Evolutionary conservation across 2,888 invertebrate species (phyloP), one percentile per base, ranked within the genome.

Genomic region (Odontomyia ornata): DNA sequence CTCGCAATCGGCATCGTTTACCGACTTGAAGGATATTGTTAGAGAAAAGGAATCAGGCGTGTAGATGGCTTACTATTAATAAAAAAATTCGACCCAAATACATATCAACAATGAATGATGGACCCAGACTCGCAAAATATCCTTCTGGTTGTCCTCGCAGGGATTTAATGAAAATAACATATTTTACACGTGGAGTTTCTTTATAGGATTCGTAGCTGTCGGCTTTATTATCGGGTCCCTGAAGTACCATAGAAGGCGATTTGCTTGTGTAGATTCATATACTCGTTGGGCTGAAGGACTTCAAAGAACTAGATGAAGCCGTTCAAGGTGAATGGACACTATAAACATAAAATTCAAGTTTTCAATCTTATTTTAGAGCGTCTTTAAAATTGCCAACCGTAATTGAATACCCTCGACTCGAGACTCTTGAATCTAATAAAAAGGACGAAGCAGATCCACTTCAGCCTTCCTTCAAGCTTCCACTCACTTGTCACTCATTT

Each of bases 71-170:
- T 69, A 21, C 46, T 25, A 47, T 46, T 25, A 30, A 46, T 69
- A 46, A 69, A n/a, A n/a, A 69, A 43, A 21, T 69, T 69, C 36
- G 46, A 46, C 69, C 69, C 69, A 69, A 69, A 46, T 69, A 46
- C 46, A 25, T 43, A 13, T 43, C 36, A n/a, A 43, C 46, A 69
- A 47, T 69, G 46, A 69, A 25, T 69, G 28, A 46, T 67, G 18
- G 30, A 18, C 4, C 30, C 64, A n/a, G 30, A 18, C 4, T n/a
- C 64, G 64, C n/a, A 25, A 25, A 25, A 60, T 7, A 3, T 3
- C 52, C 52, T 52, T 52, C 15, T 4, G 15, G 60, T 25, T 25
- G 25, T 21, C 25, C 60, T 36, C 21, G 15, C 25, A 25, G 7
- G 60, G 60, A 60, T 60, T 60, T 60, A 60, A 60, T 60, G 25